Percentiles rank a stretch among this genome's conserved stretches.
phyloP scores from a whole-genome alignment of 2,888 invertebrate genomes.

The Mylabris sibirica region DNA sequence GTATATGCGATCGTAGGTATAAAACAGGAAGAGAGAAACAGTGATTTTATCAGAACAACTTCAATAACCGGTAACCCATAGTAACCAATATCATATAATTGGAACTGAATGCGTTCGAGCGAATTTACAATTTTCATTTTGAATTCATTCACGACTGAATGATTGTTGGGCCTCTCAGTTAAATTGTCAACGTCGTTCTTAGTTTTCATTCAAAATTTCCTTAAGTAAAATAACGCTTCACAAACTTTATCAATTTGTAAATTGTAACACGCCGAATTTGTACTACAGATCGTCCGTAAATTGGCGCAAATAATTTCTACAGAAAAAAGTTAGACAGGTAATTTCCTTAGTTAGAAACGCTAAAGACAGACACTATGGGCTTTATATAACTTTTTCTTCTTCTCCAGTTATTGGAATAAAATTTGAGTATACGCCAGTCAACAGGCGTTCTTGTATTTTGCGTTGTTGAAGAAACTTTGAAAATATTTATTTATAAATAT shows the following conservation, averaged over 20 bases:
- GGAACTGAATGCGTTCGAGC: constrained; percentile 48
- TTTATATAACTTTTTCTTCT: no score
- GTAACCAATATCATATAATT: constrained; percentile 52
- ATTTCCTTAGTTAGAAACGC: no score
- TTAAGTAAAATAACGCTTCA: neutral
- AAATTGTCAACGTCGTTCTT: constrained; percentile 35
- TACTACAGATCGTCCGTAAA: no score
- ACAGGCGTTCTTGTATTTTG: no score
- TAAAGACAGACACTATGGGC: no score
- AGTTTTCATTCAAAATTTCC: constrained; percentile 19
- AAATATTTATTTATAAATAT: neutral
- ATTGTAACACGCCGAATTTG: neutral
- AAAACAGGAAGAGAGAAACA: neutral
- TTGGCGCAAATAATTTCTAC: no score
- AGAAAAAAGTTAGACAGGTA: no score
- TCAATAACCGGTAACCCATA: constrained; percentile 47
- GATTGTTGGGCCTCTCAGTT: constrained; percentile 25
- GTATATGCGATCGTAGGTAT: neutral
- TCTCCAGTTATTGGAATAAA: no score
- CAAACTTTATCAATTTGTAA: neutral
- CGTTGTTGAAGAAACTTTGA: neutral
- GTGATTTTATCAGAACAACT: constrained; percentile 32
- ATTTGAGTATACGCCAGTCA: no score
- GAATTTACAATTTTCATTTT: constrained; percentile 51
- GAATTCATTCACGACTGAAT: constrained; percentile 44